Conservation (phyloP, 1,140 invertebrate species). For the Zeugodacus cucurbitae region DNA sequence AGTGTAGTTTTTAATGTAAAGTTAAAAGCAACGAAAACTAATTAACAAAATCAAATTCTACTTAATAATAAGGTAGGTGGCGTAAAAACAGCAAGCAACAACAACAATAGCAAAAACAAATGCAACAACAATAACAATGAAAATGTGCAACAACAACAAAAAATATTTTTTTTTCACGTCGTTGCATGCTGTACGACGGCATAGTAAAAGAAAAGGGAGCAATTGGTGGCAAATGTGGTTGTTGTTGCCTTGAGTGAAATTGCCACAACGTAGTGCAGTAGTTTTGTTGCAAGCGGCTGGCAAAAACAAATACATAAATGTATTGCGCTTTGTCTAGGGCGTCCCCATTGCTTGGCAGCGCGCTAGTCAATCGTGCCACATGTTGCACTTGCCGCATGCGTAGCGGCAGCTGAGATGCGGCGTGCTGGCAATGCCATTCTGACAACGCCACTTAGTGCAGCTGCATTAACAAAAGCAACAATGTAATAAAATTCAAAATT, state of each 20-base stretch:
- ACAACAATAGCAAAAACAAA: not conserved
- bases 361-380: not conserved
- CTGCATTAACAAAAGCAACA: not conserved
- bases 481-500: not conserved
- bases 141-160: not conserved
- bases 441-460: conserved; percentile 1
- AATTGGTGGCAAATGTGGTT: not conserved
- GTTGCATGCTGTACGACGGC: not conserved
- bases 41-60: conserved; percentile 40
- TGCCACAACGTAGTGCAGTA: not conserved
- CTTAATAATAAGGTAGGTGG: conserved; percentile 3
- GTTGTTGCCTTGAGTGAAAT: not conserved
- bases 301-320: not conserved
- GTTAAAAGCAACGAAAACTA: conserved; percentile 41
- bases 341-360: not conserved
- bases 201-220: not conserved
- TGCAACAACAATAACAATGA: not conserved
- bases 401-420: not conserved
- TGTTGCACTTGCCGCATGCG: not conserved
- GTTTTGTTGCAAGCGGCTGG: not conserved
- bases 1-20: conserved; percentile 21
- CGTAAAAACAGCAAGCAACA: not conserved
- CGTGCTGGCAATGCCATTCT: not conserved
- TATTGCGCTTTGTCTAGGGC: not conserved
- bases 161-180: not conserved